phyloP scores from a whole-genome alignment of 1,140 invertebrate species.

The Amphibalanus amphitrite region DNA sequence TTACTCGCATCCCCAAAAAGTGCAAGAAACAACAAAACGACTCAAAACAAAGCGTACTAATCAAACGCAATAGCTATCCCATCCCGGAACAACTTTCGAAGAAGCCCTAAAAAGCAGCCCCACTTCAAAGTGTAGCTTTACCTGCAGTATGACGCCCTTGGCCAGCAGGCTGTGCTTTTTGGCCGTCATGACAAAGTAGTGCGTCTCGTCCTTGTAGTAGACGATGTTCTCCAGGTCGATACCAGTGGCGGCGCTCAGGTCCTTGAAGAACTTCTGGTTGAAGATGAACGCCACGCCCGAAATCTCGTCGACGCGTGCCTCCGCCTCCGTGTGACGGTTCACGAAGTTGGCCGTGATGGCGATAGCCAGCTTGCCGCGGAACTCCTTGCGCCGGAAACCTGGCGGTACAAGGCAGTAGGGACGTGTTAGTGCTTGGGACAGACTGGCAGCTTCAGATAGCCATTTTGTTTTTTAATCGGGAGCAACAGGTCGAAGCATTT shows the following conservation, averaged over 20 bases:
- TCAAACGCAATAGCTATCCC: no score
- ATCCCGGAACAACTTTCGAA: no score
- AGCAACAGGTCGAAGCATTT: no score
- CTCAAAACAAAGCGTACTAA: no score
- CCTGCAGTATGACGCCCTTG: slow-evolving; percentile 71
- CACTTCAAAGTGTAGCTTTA: no score
- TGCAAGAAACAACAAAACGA: no score
- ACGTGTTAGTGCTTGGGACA: no score
- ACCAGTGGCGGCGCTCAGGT: slow-evolving; percentile 67
- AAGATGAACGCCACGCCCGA: slow-evolving; percentile 96
- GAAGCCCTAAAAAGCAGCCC: no score
- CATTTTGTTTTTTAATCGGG: no score
- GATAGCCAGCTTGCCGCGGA: slow-evolving; percentile 91
- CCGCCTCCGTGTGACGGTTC: slow-evolving; percentile 76
- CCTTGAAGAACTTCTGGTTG: slow-evolving; percentile 95
- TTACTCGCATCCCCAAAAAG: no score
- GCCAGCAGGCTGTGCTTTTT: slow-evolving; percentile 86
- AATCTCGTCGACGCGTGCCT: slow-evolving; percentile 87
- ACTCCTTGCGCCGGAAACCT: slow-evolving; percentile 85
- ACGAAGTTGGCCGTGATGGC: slow-evolving; percentile 98
- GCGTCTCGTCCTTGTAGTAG: slow-evolving; percentile 97
- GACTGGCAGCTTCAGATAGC: no score
- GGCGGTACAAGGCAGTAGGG: background rate
- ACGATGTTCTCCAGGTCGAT: slow-evolving; percentile 98
- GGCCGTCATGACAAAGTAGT: slow-evolving; percentile 99